Evolutionary conservation across 2,113 vertebrate genomes (phyloP).

Genomic region (Crotophaga sulcirostris): DNA sequence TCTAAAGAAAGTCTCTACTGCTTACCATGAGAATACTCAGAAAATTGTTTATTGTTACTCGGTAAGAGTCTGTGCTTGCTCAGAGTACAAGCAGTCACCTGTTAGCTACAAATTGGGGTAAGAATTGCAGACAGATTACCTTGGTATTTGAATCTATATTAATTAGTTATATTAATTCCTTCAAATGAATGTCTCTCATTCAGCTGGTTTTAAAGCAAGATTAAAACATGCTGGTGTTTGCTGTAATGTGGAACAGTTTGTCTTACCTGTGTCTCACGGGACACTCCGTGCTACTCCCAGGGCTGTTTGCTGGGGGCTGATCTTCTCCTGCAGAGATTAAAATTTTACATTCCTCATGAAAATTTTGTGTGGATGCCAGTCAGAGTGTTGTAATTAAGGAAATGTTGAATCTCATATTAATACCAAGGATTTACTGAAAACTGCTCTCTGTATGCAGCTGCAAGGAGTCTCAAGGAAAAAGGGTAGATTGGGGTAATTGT

Average conservation of each 20-base stretch:
- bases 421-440: not conserved
- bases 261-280: not conserved
- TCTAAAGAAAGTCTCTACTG: not conserved
- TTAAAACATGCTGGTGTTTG: not conserved
- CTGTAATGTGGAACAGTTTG: not conserved
- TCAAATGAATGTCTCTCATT: not conserved
- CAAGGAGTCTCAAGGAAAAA: not conserved
- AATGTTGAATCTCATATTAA: not conserved
- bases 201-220: not conserved
- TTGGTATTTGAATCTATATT: not conserved
- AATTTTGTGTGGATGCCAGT: not conserved
- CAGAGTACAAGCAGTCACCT: not conserved
- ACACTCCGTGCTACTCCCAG: not conserved
- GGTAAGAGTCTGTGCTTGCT: not conserved
- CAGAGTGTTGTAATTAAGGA: not conserved
- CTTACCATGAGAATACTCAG: not conserved
- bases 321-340: rapidly evolving
- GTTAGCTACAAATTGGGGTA: not conserved
- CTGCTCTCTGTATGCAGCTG: rapidly evolving
- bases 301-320: not conserved
- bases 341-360: not conserved
- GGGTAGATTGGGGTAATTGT: not conserved
- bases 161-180: not conserved
- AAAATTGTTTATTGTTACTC: not conserved
- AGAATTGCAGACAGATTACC: not conserved